Evolutionary conservation across 1,140 invertebrate genomes (phyloP), one percentile per base, ranked within the genome.

Genomic region (Neotoxoptera formosana): DNA sequence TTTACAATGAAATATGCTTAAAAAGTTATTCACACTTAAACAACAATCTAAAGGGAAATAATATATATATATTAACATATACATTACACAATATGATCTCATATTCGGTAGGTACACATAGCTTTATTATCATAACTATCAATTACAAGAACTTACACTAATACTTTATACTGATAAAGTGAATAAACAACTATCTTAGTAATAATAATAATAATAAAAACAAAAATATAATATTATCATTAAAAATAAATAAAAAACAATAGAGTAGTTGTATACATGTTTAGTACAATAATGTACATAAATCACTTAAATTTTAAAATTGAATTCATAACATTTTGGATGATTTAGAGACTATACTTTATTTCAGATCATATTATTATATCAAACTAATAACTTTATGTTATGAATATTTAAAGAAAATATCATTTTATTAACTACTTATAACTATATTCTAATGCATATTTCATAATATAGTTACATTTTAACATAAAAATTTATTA

Each of bases 151-250:
- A 67, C 45, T 34, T 45, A 90, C n/a, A 67, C 60, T 41, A 67
- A 90, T 60, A 60, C 45, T 51, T 51, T 51, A 88, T 51, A 67
- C 56, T 53, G 20, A 53, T 34, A n/a, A n/a, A 76, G 60, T 34
- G n/a, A 76, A 51, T 47, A n/a, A 86, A 47, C 25, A 30, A 86
- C 17, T 47, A 47, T 47, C 41, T 86, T 89, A 36, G 36, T 11
- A 89, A 56, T 86, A 45, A 86, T 87, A 36, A 53, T 11, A 89
- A 56, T 86, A 45, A 86, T 87, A 47, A 87, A 48, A 87, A 87
- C 30, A 47, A 51, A 17, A 84, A 84, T 30, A 48, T 23, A 17
- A 30, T n/a, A 48, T 36, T 36, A 41, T 83, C 20, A 83, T 86
- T n/a, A 41, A 47, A 23, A 88, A 87, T 87, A 87, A 47, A 48